Conservation (phyloP, 2,888 invertebrate species). For the Tenthredo livida region DNA sequence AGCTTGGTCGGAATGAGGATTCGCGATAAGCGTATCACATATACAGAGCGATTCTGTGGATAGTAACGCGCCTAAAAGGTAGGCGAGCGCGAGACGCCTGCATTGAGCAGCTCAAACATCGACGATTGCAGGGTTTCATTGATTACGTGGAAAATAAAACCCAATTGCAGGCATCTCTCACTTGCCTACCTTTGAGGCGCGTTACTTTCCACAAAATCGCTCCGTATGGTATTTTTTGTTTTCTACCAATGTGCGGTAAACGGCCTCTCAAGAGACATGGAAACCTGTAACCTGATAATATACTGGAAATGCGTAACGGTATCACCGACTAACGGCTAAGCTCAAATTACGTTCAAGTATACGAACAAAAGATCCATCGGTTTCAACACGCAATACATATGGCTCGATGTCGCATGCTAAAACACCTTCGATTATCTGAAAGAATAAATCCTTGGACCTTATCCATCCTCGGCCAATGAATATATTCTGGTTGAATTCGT, state of each 20-base stretch:
- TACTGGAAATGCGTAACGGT: constrained; percentile 4
- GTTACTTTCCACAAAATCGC: no score
- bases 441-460: background rate
- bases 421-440: background rate
- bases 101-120: no score
- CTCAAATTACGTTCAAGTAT: constrained; percentile 29
- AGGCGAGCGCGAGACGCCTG: no score
- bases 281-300: constrained; percentile 43
- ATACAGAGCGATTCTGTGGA: no score
- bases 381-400: background rate
- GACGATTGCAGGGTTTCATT: no score
- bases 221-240: no score
- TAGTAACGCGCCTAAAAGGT: no score
- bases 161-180: no score
- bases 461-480: background rate
- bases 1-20: constrained; percentile 19
- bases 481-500: background rate
- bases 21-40: constrained; percentile 33
- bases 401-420: background rate
- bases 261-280: constrained; percentile 32
- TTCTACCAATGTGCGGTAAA: background rate
- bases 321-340: constrained; percentile 9
- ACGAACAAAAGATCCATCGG: background rate
- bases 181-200: no score
- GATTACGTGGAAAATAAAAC: no score